These are phyloP conservation scores for Tadarida brasiliensis DNA, from an alignment of 2,797 vertebrate species.

Conservation along the genomic window DNA sequence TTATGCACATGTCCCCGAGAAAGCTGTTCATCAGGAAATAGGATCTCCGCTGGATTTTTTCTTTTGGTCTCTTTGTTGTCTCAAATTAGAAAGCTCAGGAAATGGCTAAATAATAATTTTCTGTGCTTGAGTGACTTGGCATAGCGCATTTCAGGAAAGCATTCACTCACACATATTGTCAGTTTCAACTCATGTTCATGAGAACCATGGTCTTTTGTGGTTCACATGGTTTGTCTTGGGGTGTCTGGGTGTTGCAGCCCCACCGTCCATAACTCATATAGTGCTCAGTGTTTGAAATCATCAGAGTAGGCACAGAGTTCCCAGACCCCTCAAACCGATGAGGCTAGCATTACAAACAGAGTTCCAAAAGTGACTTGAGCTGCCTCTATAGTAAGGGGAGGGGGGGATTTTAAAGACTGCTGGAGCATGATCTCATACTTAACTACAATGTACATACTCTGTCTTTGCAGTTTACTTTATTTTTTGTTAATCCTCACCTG, in stretches of 20 bases:
- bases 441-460: neutral
- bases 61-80: neutral
- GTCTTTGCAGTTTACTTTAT: no score
- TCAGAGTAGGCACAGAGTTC: neutral
- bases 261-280: neutral
- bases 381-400: neutral
- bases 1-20: conserved; percentile 46
- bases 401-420: neutral
- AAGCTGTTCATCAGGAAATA: conserved; percentile 57
- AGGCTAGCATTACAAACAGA: neutral
- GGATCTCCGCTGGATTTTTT: conserved; percentile 16
- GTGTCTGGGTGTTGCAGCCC: neutral
- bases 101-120: conserved; percentile 52
- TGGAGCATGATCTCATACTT: neutral
- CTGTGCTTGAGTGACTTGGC: neutral
- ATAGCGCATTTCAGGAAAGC: neutral
- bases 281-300: neutral
- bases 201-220: neutral
- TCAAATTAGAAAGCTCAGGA: conserved; percentile 62
- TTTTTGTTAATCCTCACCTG: no score
- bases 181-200: neutral
- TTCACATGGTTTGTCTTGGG: neutral
- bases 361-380: neutral
- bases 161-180: neutral
- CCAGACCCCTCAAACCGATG: neutral